Percentiles rank a stretch among this genome's conserved stretches.
phyloP scores from a whole-genome alignment of 2,888 invertebrate genomes.

The Ormyrus thymus region DNA sequence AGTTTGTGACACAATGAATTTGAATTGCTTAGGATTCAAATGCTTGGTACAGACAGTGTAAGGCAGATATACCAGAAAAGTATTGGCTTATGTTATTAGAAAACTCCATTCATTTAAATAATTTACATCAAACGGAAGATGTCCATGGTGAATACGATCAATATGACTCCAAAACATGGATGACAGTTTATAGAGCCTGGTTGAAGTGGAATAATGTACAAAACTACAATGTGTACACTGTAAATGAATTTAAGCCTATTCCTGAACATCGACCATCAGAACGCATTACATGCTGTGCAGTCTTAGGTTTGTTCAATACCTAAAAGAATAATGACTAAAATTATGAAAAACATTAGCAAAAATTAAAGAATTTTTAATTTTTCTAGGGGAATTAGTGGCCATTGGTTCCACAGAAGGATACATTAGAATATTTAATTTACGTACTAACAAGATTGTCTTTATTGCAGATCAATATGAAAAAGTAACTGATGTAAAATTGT shows the following conservation, averaged over 20 bases:
- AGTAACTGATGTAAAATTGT: slow-evolving; percentile 59
- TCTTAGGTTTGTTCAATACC: slow-evolving; percentile 56
- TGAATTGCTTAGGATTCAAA: slow-evolving; percentile 57
- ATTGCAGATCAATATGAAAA: slow-evolving; percentile 59
- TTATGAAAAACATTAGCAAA: slow-evolving; percentile 13
- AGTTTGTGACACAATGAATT: not conserved
- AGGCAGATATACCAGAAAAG: slow-evolving; percentile 60
- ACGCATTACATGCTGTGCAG: slow-evolving; percentile 61
- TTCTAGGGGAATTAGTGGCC: slow-evolving; percentile 62
- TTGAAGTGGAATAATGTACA: slow-evolving; percentile 59
- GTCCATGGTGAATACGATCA: slow-evolving; percentile 51
- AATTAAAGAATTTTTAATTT: not conserved
- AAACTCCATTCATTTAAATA: slow-evolving; percentile 55
- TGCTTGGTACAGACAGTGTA: slow-evolving; percentile 63
- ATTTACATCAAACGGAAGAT: slow-evolving; percentile 54
- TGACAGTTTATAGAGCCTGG: slow-evolving; percentile 62
- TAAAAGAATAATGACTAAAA: not conserved
- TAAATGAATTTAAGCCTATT: slow-evolving; percentile 53
- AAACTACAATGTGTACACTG: slow-evolving; percentile 37
- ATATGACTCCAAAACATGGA: slow-evolving; percentile 58
- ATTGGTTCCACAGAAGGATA: slow-evolving; percentile 64
- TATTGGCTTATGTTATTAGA: slow-evolving; percentile 61
- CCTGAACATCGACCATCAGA: slow-evolving; percentile 53
- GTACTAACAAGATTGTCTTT: slow-evolving; percentile 50
- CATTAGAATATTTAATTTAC: slow-evolving; percentile 62